Evolutionary conservation across 2,797 vertebrate genomes (phyloP), one percentile per base, ranked within the genome.

Genomic region (Enteromius treurensis): DNA sequence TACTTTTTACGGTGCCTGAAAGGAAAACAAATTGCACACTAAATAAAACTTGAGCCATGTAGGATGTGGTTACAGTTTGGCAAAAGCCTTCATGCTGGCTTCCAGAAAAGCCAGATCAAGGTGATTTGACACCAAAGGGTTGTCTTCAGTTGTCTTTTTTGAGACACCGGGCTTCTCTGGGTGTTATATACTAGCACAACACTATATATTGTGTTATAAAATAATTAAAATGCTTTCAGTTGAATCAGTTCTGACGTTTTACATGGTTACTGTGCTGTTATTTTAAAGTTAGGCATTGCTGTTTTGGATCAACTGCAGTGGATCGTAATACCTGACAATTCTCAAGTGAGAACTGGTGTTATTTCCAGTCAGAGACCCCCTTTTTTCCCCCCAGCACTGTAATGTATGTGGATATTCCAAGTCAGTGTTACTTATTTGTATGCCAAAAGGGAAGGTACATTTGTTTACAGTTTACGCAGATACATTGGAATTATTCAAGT

Each of bases 21-120:
- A 81, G 34, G 51, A 83, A 86, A 82, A 85, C 78, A 79, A 86
- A 85, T 80, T 70, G 62, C 77, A 26, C 69, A 58, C 23, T 77
- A 82, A 71, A 86, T 81, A 85, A 88, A 83, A 87, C 74, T 70
- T 40, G 85, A 86, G 74, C 40, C 80, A 65, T 51, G 70, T 7
- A 53, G 79, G 82, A 85, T 87, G 76, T 67, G 69, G 77, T 74
- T 84, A 70, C 60, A 67, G 37, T 87, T 81, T 88, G 87, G 84
- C 84, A 86, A 69, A 69, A 80, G 51, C 55, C 42, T 85, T 80
- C 23, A 74, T 47, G 60, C 45, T 80, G 32, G 78, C 45, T 87
- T 80, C 74, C 83, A 86, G 83, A 62, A 51, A 65, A 84, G 55
- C 69, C 53, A 71, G 74, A 81, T 84, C 37, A 68, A 47, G 68